Conservation (phyloP, 2,888 invertebrate species). For the Lepeophtheirus nordmannii region DNA sequence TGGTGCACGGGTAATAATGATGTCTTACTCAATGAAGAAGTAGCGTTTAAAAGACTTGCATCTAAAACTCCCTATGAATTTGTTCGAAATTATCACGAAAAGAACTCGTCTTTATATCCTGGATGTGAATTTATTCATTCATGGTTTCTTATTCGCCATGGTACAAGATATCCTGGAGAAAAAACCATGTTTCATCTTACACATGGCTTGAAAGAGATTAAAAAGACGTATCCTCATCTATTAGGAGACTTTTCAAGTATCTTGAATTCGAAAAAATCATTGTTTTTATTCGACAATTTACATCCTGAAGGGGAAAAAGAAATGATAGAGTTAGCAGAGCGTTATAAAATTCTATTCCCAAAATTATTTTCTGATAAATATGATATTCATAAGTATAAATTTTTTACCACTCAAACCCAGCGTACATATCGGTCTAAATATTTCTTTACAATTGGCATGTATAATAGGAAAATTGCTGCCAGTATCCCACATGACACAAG, state of each 20-base stretch:
- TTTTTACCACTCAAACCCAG: background rate
- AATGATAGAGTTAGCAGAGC: background rate
- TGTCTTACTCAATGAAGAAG: background rate
- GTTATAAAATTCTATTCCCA: conserved; percentile 10
- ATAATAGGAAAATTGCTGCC: background rate
- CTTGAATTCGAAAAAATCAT: background rate
- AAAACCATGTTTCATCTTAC: background rate
- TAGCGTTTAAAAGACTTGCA: background rate
- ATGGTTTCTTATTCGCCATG: conserved; percentile 16
- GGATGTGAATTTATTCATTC: background rate
- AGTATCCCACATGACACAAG: conserved; percentile 7
- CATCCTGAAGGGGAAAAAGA: conserved; percentile 21
- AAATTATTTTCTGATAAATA: background rate
- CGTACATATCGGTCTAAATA: background rate
- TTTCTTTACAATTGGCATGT: conserved; percentile 14
- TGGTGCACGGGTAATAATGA: background rate
- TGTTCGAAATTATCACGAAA: background rate
- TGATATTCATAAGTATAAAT: background rate
- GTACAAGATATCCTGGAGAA: conserved; percentile 17
- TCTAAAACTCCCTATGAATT: conserved; percentile 20
- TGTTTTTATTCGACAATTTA: background rate
- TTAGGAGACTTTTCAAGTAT: background rate
- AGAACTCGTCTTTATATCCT: background rate
- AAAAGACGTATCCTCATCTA: background rate
- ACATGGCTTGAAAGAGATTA: background rate